Percentiles rank a stretch among this genome's conserved stretches.
Evolutionary conservation across 2,113 vertebrate species (phyloP).

Genomic region (Oreocharis arfaki): DNA sequence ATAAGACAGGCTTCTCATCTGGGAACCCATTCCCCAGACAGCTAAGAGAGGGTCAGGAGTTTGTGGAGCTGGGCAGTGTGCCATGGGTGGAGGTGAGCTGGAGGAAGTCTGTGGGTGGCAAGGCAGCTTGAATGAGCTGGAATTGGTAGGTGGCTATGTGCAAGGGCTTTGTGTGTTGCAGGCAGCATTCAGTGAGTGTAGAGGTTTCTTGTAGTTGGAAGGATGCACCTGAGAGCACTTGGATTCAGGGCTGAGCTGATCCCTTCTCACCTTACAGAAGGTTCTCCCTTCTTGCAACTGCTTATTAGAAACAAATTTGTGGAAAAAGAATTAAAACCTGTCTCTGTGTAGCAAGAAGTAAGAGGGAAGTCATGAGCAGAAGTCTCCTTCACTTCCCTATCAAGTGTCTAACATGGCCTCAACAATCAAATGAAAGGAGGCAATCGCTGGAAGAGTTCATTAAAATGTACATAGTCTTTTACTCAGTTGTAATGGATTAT

Average conservation of each 20-base stretch:
- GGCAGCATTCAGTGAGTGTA: background rate
- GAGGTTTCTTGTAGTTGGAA: background rate
- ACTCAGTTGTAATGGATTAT: constrained; percentile 13
- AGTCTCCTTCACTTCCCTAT: background rate
- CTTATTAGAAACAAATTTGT: background rate
- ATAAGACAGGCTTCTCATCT: background rate
- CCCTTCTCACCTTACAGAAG: background rate
- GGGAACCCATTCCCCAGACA: background rate
- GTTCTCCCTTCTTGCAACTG: background rate
- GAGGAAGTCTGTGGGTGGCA: background rate
- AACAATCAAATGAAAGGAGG: background rate
- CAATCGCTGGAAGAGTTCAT: background rate
- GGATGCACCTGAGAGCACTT: background rate
- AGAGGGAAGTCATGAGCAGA: background rate
- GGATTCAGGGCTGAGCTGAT: background rate
- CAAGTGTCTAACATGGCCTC: background rate
- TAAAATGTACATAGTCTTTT: background rate
- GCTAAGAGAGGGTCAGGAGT: background rate
- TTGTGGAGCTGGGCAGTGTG: background rate
- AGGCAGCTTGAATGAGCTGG: background rate
- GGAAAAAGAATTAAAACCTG: background rate
- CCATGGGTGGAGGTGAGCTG: background rate
- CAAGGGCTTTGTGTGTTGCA: background rate
- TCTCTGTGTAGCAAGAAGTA: background rate
- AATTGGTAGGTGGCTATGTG: background rate